A percentile compares a stretch with the other conserved stretches of the same genome.
Conservation (phyloP, 2,888 invertebrate genomes). For the Nowickia ferox region DNA sequence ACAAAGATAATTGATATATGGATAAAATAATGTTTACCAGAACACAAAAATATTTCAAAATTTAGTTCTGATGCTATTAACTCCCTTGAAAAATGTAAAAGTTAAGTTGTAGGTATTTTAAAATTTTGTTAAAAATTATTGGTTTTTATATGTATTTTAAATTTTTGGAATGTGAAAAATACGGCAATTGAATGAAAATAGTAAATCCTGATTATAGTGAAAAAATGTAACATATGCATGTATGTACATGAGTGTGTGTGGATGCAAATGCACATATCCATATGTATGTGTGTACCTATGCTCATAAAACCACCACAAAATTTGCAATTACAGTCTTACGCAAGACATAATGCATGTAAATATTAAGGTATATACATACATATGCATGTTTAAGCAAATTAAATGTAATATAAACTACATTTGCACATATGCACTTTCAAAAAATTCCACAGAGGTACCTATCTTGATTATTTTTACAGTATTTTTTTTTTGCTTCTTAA, state of each 20-base stretch:
- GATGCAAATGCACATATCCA: not conserved
- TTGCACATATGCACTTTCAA: not conserved
- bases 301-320: constrained; percentile 2
- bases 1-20: too few species aligned
- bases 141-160: too few species aligned
- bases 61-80: too few species aligned
- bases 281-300: not conserved
- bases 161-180: too few species aligned
- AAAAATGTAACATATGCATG: not conserved
- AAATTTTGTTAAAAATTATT: too few species aligned
- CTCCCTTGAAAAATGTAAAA: too few species aligned
- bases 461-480: not conserved
- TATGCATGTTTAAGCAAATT: not conserved
- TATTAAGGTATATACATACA: not conserved
- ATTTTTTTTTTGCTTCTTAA: not conserved
- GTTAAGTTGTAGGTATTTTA: too few species aligned
- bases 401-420: not conserved
- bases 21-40: too few species aligned
- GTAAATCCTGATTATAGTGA: not conserved
- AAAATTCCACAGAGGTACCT: not conserved
- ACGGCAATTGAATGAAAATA: not conserved
- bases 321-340: constrained; percentile 62
- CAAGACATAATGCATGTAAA: constrained; percentile 40
- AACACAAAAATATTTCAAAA: too few species aligned
- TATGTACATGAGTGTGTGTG: too few species aligned